Percentiles rank a stretch among this genome's conserved stretches.
These are phyloP conservation scores for Stegodyphus dumicola DNA, from an alignment of 1,140 invertebrate genomes.

Conservation along the genomic window DNA sequence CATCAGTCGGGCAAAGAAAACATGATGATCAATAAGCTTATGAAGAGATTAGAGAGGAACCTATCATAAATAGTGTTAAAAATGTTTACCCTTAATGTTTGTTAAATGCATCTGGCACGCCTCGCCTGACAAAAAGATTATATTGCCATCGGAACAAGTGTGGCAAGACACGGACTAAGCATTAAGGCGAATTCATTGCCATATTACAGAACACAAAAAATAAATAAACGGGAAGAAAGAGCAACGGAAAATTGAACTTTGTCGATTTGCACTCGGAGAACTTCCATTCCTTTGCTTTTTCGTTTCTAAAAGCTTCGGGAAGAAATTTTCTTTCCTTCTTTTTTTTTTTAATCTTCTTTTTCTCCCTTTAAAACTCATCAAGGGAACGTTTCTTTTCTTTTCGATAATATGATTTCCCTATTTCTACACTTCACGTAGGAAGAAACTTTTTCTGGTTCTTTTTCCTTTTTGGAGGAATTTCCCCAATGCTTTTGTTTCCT, in stretches of 20 bases:
- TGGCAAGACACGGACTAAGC: slow-evolving; percentile 16
- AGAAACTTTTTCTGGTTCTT: slow-evolving; percentile 41
- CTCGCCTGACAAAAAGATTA: no score
- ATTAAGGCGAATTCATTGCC: slow-evolving; percentile 54
- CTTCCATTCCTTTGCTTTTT: slow-evolving; percentile 41
- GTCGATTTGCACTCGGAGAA: slow-evolving; percentile 45
- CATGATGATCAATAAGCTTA: no score
- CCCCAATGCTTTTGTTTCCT: slow-evolving; percentile 2
- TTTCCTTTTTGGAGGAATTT: slow-evolving; percentile 1
- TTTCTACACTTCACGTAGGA: slow-evolving; percentile 46
- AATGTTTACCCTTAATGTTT: no score
- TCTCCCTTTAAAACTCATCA: slow-evolving; percentile 56
- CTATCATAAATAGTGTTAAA: no score
- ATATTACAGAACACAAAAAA: slow-evolving; percentile 50
- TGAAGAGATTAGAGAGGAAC: no score
- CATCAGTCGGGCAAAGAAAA: no score
- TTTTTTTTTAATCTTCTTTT: background rate
- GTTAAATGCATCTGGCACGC: no score
- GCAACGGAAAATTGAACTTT: slow-evolving; percentile 59
- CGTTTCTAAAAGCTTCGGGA: slow-evolving; percentile 10
- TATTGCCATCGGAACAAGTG: background rate
- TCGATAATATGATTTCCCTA: slow-evolving; percentile 59
- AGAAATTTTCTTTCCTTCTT: slow-evolving; percentile 14
- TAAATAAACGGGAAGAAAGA: slow-evolving; percentile 26
- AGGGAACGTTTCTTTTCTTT: slow-evolving; percentile 53